Percentiles rank a stretch among this genome's conserved stretches.
These are phyloP conservation scores for Gymnopithys bicolor DNA, from an alignment of 2,797 vertebrate species.

Conservation along the genomic window DNA sequence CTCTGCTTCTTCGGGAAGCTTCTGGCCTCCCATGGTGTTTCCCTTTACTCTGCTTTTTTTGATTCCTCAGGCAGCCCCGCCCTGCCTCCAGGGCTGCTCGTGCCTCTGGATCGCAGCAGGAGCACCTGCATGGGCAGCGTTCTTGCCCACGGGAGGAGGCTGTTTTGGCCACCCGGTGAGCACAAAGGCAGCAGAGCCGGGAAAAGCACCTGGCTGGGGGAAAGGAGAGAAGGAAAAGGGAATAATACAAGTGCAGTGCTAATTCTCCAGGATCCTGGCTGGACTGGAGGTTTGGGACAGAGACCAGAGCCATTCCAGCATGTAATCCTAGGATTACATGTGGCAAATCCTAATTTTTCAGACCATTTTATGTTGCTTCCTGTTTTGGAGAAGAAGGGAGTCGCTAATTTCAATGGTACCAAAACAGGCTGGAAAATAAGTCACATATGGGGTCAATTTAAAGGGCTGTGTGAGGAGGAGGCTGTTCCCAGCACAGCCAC, in stretches of 20 bases:
- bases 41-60: not conserved
- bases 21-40: not conserved
- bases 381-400: not conserved
- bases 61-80: not conserved
- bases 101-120: not conserved
- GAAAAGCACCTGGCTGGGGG: not conserved
- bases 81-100: not conserved
- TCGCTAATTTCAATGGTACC: not conserved
- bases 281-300: not conserved
- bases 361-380: not conserved
- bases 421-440: slow-evolving; percentile 22
- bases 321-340: not conserved
- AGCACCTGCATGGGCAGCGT: not conserved
- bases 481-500: not conserved
- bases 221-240: not conserved
- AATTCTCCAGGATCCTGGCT: not conserved
- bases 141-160: not conserved
- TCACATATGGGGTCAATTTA: slow-evolving; percentile 14
- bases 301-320: not conserved
- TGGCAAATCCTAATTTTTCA: not conserved
- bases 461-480: not conserved
- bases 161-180: not conserved
- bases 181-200: not conserved
- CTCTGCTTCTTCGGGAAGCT: not conserved
- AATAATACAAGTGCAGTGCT: not conserved